phyloP scores from a whole-genome alignment of 2,797 vertebrate species.

The Coluber constrictor region DNA sequence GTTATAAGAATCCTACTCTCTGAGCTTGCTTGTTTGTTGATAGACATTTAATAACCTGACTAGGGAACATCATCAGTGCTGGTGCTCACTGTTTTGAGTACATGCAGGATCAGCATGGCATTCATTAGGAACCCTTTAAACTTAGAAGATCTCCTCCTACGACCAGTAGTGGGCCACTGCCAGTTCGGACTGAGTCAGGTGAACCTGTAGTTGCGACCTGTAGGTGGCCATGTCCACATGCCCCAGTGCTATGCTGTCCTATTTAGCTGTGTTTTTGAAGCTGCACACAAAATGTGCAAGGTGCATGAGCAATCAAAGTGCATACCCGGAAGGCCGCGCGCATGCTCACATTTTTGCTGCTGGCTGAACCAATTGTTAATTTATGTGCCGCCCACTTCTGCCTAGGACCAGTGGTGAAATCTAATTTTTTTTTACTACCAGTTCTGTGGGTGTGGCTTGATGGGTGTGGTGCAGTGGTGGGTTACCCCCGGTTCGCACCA shows the following conservation, averaged over 20 bases:
- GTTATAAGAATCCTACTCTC: background rate
- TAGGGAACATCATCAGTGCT: background rate
- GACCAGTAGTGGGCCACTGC: too few relatives aligned
- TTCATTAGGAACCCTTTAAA: background rate
- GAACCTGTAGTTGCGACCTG: too few relatives aligned
- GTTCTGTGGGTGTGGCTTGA: too few relatives aligned
- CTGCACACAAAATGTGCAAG: accelerated
- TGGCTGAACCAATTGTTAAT: too few relatives aligned
- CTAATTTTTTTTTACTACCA: too few relatives aligned
- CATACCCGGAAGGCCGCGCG: accelerated
- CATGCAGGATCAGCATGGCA: background rate
- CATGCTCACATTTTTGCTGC: too few relatives aligned
- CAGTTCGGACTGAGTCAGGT: accelerated
- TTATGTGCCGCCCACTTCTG: too few relatives aligned
- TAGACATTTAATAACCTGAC: background rate
- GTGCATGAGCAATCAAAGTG: accelerated
- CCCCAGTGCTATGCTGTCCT: too few relatives aligned
- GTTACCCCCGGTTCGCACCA: too few relatives aligned
- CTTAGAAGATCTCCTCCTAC: background rate
- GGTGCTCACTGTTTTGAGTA: background rate
- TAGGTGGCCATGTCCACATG: accelerated
- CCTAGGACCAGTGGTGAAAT: too few relatives aligned
- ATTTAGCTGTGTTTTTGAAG: too few relatives aligned
- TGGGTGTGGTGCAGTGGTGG: too few relatives aligned
- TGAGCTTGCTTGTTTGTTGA: background rate